Evolutionary conservation across 2,797 vertebrate species (phyloP).

Genomic region (Decapterus maruadsi): DNA sequence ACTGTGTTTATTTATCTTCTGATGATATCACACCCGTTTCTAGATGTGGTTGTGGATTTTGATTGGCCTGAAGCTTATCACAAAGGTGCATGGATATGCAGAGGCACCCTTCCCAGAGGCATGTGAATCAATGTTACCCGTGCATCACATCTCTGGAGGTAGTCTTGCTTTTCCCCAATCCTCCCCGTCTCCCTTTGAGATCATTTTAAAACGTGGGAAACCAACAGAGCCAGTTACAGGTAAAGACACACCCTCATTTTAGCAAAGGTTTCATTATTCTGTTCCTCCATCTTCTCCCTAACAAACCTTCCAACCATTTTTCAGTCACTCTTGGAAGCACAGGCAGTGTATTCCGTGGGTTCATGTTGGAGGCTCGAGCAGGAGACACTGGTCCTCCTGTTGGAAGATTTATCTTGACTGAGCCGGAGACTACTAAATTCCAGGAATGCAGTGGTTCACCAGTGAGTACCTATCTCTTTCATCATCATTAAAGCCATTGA

Average conservation of each 20-base stretch:
- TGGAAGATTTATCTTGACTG: conserved; percentile 51
- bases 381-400: rapidly evolving
- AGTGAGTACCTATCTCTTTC: conserved; percentile 43
- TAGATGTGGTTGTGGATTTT: conserved; percentile 61
- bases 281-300: neutral
- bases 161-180: rapidly evolving
- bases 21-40: conserved; percentile 4
- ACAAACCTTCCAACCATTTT: conserved; percentile 25
- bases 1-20: neutral
- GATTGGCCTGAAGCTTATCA: conserved; percentile 36
- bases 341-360: neutral
- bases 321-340: conserved; percentile 54
- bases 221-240: conserved; percentile 43
- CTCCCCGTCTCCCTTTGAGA: rapidly evolving
- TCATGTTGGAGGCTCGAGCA: conserved; percentile 65
- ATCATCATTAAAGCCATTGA: neutral
- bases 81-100: neutral
- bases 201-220: rapidly evolving
- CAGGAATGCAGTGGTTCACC: rapidly evolving
- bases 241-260: conserved; percentile 14
- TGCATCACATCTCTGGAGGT: rapidly evolving
- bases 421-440: rapidly evolving
- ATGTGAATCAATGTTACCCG: conserved; percentile 18
- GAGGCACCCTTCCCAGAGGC: rapidly evolving
- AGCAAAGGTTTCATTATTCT: neutral